A percentile compares a stretch with the other conserved stretches of the same genome.
Conservation (phyloP, 1,140 invertebrate species). For the Drosophila busckii region DNA sequence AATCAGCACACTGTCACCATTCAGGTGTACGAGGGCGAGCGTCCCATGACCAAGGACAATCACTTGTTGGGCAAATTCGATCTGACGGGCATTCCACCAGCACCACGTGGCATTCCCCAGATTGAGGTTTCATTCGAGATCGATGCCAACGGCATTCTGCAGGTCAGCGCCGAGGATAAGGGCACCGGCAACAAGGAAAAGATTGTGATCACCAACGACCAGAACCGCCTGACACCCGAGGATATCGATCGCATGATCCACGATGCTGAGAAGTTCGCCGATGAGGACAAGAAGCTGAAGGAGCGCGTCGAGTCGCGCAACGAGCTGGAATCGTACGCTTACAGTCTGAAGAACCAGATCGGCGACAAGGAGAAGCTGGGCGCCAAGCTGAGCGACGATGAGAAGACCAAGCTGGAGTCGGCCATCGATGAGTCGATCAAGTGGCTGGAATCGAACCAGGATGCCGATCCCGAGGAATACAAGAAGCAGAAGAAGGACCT, state of each 20-base stretch:
- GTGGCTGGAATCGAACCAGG: slow-evolving; percentile 98
- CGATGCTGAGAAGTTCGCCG: slow-evolving; percentile 98
- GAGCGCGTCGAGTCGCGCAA: slow-evolving; percentile 97
- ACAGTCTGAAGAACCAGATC: slow-evolving; percentile 98
- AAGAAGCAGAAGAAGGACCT: slow-evolving; percentile 98
- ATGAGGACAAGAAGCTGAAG: slow-evolving; percentile 98
- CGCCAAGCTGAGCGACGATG: slow-evolving; percentile 92
- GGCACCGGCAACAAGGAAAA: slow-evolving; percentile 99
- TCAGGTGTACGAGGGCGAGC: slow-evolving; percentile 98
- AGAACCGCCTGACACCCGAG: slow-evolving; percentile 97
- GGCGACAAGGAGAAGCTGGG: slow-evolving; percentile 99
- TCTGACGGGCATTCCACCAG: slow-evolving; percentile 98
- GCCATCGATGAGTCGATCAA: slow-evolving; percentile 98
- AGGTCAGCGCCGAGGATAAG: slow-evolving; percentile 98
- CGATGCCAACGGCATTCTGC: slow-evolving; percentile 98
- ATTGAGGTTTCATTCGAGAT: slow-evolving; percentile 99
- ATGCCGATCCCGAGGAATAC: slow-evolving; percentile 95
- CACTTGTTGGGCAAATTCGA: slow-evolving; percentile 99
- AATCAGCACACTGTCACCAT: slow-evolving; percentile 99
- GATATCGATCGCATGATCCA: slow-evolving; percentile 99
- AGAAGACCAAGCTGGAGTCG: slow-evolving; percentile 97
- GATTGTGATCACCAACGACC: slow-evolving; percentile 99
- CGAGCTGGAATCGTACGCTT: slow-evolving; percentile 98
- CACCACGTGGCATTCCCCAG: slow-evolving; percentile 98
- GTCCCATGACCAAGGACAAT: slow-evolving; percentile 99